Conservation (phyloP, 2,888 invertebrate genomes). For the Stenurella melanura region DNA sequence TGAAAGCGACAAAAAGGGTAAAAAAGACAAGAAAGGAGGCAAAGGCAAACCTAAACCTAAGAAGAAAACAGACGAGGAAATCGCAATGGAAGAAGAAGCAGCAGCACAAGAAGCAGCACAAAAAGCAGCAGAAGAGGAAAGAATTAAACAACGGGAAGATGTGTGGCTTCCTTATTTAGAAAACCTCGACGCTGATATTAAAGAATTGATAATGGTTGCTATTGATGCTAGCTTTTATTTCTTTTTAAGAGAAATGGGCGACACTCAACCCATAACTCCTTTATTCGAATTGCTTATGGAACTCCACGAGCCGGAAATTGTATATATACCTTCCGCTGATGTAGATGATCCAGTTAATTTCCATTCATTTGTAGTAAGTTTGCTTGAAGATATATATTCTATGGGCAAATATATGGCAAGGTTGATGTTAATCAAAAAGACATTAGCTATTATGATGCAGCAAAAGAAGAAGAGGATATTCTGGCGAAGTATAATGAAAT, state of each 20-base stretch:
- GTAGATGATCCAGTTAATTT: constrained; percentile 81
- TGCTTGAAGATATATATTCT: constrained; percentile 86
- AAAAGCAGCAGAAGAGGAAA: constrained; percentile 71
- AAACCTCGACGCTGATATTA: constrained; percentile 69
- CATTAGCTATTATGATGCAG: constrained; percentile 72
- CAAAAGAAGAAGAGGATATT: constrained; percentile 78
- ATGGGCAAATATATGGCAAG: constrained; percentile 84
- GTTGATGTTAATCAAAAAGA: constrained; percentile 74
- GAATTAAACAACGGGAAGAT: constrained; percentile 66
- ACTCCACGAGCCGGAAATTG: constrained; percentile 83
- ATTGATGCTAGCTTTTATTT: constrained; percentile 71
- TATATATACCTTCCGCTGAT: constrained; percentile 84
- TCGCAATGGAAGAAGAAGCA: constrained; percentile 58
- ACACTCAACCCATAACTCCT: constrained; percentile 72
- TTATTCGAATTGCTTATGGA: constrained; percentile 87
- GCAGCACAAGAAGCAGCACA: constrained; percentile 73
- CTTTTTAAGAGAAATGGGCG: constrained; percentile 78
- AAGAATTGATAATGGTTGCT: constrained; percentile 62
- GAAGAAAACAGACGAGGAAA: constrained; percentile 59
- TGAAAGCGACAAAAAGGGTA: constrained; percentile 45
- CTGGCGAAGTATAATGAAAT: constrained; percentile 64
- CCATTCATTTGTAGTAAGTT: constrained; percentile 79
- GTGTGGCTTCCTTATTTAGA: constrained; percentile 59
- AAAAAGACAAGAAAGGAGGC: constrained; percentile 42
- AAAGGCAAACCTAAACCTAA: constrained; percentile 48